Percentiles rank a stretch among this genome's conserved stretches.
Conservation (phyloP, 2,888 invertebrate species). For the Anthrax anthrax region DNA sequence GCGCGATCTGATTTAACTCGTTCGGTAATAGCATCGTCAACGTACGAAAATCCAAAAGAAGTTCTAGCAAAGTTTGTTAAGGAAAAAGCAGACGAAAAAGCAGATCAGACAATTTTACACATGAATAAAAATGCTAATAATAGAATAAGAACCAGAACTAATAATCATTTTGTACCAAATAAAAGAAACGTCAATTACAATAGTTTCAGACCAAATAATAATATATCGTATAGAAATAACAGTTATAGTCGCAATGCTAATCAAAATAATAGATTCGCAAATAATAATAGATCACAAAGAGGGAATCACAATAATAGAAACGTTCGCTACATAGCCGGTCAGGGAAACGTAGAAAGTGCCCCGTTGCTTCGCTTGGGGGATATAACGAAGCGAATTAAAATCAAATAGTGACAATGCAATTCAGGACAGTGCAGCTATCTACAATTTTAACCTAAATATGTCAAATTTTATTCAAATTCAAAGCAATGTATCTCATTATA, state of each 20-base stretch:
- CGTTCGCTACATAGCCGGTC: background rate
- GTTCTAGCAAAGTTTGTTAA: background rate
- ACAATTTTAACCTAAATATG: background rate
- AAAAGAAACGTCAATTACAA: rapidly evolving
- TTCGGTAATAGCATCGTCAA: background rate
- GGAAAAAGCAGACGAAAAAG: background rate
- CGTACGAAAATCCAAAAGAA: background rate
- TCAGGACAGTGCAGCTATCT: background rate
- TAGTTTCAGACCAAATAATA: background rate
- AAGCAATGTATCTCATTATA: background rate
- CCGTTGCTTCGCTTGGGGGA: background rate
- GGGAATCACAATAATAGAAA: background rate
- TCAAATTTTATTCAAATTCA: background rate
- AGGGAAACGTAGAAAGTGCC: background rate
- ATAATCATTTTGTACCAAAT: background rate
- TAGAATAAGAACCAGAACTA: rapidly evolving
- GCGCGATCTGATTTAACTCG: background rate
- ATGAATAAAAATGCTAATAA: background rate
- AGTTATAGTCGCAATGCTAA: background rate
- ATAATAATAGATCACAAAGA: background rate
- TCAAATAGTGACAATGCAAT: background rate
- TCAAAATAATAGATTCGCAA: background rate
- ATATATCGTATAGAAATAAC: background rate
- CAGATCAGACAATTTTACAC: background rate
- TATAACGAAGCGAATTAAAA: background rate